Percentiles rank a stretch among this genome's conserved stretches.
These are phyloP conservation scores for Pantherophis vulpinus DNA, from an alignment of 2,797 vertebrate genomes.

Conservation along the genomic window DNA sequence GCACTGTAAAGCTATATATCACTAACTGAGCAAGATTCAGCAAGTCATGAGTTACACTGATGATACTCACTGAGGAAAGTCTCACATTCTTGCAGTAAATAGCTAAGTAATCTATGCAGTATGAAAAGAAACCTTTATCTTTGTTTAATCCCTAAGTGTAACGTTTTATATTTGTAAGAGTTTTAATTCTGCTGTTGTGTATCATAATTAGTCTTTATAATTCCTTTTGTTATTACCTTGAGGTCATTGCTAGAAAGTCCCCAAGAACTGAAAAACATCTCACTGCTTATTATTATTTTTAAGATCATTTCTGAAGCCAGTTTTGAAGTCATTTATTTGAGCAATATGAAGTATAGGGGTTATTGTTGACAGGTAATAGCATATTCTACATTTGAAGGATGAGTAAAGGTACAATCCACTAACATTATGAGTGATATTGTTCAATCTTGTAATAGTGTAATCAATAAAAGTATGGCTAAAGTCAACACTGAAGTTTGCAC, in stretches of 20 bases:
- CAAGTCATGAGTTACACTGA: neutral
- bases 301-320: neutral
- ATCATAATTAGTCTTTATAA: neutral
- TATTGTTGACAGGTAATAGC: neutral
- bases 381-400: neutral
- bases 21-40: neutral
- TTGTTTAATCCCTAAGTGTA: neutral
- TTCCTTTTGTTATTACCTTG: neutral
- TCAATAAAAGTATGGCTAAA: neutral
- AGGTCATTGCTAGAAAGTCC: neutral
- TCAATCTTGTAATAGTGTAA: neutral
- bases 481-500: neutral
- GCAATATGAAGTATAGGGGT: neutral
- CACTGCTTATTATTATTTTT: neutral
- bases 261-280: neutral
- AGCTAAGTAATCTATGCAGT: neutral
- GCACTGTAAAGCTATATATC: neutral
- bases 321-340: neutral
- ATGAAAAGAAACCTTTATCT: neutral
- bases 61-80: neutral
- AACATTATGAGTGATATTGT: neutral
- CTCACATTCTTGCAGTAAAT: neutral
- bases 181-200: neutral
- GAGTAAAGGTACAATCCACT: neutral
- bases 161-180: neutral